Percentiles rank a stretch among this genome's conserved stretches.
Conservation (phyloP, 2,888 invertebrate genomes). For the Campoplex nolae region DNA sequence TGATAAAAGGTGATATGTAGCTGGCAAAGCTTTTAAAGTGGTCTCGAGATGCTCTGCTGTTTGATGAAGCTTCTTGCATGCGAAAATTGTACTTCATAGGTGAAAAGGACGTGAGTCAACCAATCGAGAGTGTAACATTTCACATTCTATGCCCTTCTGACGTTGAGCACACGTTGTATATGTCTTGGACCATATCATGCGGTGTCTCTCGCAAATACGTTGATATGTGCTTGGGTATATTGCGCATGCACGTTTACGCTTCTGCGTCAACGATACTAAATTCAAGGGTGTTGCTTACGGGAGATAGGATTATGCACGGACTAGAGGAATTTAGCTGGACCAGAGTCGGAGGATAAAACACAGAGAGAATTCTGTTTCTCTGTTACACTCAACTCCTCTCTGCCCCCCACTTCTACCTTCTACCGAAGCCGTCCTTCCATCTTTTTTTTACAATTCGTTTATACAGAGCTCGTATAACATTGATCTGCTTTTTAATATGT, state of each 20-base stretch:
- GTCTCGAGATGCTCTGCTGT: neutral
- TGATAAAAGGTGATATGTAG: neutral
- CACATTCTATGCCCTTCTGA: constrained; percentile 7
- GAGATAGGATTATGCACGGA: constrained; percentile 43
- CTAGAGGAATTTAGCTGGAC: constrained; percentile 17
- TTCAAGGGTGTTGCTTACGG: constrained; percentile 42
- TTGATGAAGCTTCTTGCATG: neutral
- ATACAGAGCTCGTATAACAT: constrained; percentile 18
- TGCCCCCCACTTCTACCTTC: neutral
- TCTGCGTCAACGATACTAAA: constrained; percentile 53
- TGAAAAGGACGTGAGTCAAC: neutral
- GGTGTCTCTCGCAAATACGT: constrained; percentile 21
- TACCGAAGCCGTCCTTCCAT: neutral
- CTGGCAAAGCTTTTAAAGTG: neutral
- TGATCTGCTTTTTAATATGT: constrained; percentile 63
- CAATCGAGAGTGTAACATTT: neutral
- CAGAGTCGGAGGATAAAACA: constrained; percentile 1
- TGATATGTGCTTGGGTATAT: constrained; percentile 10
- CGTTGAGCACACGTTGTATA: neutral
- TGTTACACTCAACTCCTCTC: neutral
- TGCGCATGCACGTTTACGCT: constrained; percentile 14
- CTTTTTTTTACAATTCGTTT: constrained; percentile 43
- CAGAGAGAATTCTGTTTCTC: constrained; percentile 18
- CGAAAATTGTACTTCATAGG: neutral
- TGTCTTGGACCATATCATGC: constrained; percentile 9